These are phyloP conservation scores for Xestoiulus laeticollis DNA, from an alignment of 2,888 invertebrate genomes.

Conservation along the genomic window DNA sequence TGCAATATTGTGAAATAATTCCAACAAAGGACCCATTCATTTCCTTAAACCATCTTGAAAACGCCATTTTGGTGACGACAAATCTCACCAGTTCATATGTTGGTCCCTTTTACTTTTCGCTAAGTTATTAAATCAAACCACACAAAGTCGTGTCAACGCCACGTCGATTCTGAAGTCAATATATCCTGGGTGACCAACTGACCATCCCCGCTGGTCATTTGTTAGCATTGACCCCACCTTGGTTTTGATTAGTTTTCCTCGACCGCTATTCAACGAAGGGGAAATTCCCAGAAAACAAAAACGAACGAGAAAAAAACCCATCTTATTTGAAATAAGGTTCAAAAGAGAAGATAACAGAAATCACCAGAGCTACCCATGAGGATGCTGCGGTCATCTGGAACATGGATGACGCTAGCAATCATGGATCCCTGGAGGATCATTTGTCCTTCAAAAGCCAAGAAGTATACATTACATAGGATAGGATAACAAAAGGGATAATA, in stretches of 20 bases:
- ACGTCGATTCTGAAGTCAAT: background rate
- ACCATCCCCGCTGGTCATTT: background rate
- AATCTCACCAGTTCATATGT: background rate
- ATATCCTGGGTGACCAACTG: background rate
- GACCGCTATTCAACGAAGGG: background rate
- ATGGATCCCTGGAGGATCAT: background rate
- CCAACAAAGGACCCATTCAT: no score
- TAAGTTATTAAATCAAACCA: background rate
- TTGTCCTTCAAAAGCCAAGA: background rate
- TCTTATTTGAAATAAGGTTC: background rate
- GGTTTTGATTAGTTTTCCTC: constrained; percentile 2
- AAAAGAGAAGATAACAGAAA: background rate
- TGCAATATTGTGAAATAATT: no score
- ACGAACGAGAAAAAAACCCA: background rate
- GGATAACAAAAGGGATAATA: background rate
- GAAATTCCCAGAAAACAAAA: background rate
- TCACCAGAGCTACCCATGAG: background rate
- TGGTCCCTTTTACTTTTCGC: background rate
- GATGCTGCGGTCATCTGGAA: background rate
- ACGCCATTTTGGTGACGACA: background rate
- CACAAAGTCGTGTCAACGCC: background rate
- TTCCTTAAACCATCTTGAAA: background rate
- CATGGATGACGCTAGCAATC: background rate
- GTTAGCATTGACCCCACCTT: background rate
- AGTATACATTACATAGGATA: background rate